A percentile compares a stretch with the other conserved stretches of the same genome.
Conservation (phyloP, 2,797 vertebrate species). For the Hozukius guyotensis region DNA sequence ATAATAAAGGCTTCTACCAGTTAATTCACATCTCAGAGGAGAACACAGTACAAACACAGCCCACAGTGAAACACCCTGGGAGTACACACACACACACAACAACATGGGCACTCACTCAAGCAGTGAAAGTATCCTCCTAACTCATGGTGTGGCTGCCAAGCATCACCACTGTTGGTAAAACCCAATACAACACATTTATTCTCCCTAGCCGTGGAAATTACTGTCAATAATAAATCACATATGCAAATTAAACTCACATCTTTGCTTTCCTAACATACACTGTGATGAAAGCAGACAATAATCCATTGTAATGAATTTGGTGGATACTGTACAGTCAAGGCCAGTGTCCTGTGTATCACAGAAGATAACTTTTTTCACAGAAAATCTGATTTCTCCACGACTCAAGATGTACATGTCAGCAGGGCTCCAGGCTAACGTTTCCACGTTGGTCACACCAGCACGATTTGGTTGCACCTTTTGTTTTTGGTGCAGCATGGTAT, state of each 20-base stretch:
- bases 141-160: not conserved
- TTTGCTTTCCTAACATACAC: not conserved
- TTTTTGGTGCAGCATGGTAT: no score
- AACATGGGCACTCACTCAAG: not conserved
- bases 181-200: not conserved
- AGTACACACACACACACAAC: not conserved
- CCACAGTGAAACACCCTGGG: not conserved
- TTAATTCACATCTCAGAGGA: constrained; percentile 18
- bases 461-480: no score
- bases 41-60: constrained; percentile 4
- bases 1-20: constrained; percentile 20
- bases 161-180: not conserved
- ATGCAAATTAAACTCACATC: not conserved
- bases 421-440: no score
- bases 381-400: not conserved
- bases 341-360: not conserved
- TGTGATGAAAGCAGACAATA: not conserved
- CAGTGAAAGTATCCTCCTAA: not conserved
- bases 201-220: not conserved
- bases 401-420: not conserved
- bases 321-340: not conserved
- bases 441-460: no score
- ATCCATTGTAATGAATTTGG: not conserved
- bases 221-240: constrained; percentile 7
- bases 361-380: not conserved